Evolutionary conservation across 2,888 invertebrate species (phyloP).

Genomic region (Panzeria rudis): DNA sequence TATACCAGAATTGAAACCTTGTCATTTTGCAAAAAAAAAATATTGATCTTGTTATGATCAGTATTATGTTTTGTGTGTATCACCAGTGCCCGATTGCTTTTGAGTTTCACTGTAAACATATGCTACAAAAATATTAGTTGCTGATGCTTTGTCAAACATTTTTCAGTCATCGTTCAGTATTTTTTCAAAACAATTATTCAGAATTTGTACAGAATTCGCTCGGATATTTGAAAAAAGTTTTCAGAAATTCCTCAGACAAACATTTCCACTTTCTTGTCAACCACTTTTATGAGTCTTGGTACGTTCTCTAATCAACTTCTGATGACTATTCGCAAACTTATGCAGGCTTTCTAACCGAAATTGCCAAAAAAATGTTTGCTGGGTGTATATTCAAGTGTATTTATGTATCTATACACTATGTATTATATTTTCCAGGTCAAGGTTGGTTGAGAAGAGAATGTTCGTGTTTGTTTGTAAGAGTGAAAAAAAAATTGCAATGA

Average conservation of each 20-base stretch:
- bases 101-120: too few relatives aligned
- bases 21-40: too few relatives aligned
- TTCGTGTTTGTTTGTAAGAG: conserved; percentile 39
- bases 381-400: not conserved
- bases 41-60: too few relatives aligned
- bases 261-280: not conserved
- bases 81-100: too few relatives aligned
- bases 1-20: too few relatives aligned
- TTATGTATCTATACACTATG: not conserved
- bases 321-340: not conserved
- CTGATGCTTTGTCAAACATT: too few relatives aligned
- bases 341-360: not conserved
- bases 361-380: not conserved
- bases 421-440: conserved; percentile 81
- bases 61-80: too few relatives aligned
- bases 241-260: not conserved
- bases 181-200: too few relatives aligned
- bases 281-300: not conserved
- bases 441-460: conserved; percentile 77
- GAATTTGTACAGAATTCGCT: not conserved
- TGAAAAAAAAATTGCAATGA: conserved; percentile 21
- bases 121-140: too few relatives aligned
- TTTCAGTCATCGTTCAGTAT: too few relatives aligned
- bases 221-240: not conserved
- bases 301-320: not conserved